phyloP scores from a whole-genome alignment of 2,113 vertebrate genomes.

The Dermatemys mawii region DNA sequence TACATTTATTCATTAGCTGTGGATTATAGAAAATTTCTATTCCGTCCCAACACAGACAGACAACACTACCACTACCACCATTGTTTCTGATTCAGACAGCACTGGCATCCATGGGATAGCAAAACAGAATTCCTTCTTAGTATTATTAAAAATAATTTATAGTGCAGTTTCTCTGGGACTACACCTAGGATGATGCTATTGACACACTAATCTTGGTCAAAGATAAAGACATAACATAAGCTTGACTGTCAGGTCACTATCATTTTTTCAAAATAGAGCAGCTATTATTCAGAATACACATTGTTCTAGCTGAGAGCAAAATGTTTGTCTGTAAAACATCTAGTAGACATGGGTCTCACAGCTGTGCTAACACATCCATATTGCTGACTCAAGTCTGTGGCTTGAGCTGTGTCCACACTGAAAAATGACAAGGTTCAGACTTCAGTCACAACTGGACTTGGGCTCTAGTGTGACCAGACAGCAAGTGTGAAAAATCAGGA shows the following conservation, averaged over 20 bases:
- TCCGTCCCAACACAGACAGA: rapidly evolving
- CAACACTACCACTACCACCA: neutral
- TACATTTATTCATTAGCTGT: neutral
- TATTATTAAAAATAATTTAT: neutral
- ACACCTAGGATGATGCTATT: too few relatives aligned
- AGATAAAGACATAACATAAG: too few relatives aligned
- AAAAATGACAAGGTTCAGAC: neutral
- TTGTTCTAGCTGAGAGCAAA: too few relatives aligned
- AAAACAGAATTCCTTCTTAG: neutral
- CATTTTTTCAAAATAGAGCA: too few relatives aligned
- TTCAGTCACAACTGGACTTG: neutral
- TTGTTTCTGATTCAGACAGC: neutral
- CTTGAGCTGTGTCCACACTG: neutral
- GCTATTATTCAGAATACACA: too few relatives aligned
- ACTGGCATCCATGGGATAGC: neutral
- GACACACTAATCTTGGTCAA: too few relatives aligned
- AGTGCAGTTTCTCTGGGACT: neutral
- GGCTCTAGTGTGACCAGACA: too few relatives aligned
- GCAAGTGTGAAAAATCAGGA: too few relatives aligned
- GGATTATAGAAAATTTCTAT: neutral
- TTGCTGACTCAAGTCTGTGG: neutral
- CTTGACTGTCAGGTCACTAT: too few relatives aligned
- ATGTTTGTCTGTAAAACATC: too few relatives aligned
- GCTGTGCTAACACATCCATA: too few relatives aligned
- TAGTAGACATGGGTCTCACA: too few relatives aligned